Evolutionary conservation across 2,888 invertebrate genomes (phyloP), one percentile per base, ranked within the genome.

Genomic region (Idaea biselata): DNA sequence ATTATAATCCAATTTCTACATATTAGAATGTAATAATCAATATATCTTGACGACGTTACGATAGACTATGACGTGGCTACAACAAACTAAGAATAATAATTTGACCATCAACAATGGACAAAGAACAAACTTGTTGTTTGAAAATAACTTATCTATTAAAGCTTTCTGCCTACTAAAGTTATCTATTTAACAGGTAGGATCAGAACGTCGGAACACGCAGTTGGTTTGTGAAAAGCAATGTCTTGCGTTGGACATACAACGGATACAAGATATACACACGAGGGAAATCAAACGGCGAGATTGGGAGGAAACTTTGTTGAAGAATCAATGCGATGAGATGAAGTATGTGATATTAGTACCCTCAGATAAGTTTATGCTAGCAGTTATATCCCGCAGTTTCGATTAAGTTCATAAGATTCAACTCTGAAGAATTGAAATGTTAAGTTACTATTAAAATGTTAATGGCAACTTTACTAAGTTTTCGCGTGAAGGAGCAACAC

Each of bases 141-240:
- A 8, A 44, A 8, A 44, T 14, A 1, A 0, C 2, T 14, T 14
- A 3, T 14, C 0, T 2, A 44, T 8, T 44, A 44, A 44, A 44
- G 11, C 25, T 25, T 25, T 25, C 4, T 53, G 53, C 53, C 11
- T 60, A 55, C 64, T 18, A 61, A 65, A 56, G 55, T 58, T 62
- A 3, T 64, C 32, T 6, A 44, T 44, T 44, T 74, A 75, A 14
- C 68, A 94, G 94, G 84, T 94, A 11, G 72, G 89, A 16, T 93
- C 94, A 58, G 94, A 94, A 77, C 91, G 93, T 59, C 89, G 93
- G 16, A 94, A 94, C 69, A 91, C 94, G 0, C 94, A 94, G 72
- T 74, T 94, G 33, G 85, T 87, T 4, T 92, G 94, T 44, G 94
- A 94, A 73, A 94, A 93, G 70, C 94, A 95, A 72, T 89, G 89